Evolutionary conservation across 2,797 vertebrate genomes (phyloP).

Genomic region (Peromyscus nudipes): DNA sequence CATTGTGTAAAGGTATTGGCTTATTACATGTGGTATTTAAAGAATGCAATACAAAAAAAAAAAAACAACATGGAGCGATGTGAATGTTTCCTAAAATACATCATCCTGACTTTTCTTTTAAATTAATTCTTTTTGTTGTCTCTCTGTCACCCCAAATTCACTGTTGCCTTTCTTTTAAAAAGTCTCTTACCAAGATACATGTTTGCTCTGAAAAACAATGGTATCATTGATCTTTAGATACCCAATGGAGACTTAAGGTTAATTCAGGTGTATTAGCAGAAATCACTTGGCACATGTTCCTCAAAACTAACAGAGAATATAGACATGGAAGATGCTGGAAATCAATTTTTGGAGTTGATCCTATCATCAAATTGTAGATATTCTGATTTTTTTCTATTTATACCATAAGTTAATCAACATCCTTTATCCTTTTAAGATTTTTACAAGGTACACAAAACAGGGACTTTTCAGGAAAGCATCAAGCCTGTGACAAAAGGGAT

Average conservation of each 20-base stretch:
- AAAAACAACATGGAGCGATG: background rate
- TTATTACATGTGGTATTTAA: background rate
- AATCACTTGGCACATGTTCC: conserved; percentile 15
- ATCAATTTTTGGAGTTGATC: conserved; percentile 32
- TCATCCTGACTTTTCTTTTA: conserved; percentile 14
- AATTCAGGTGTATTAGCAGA: conserved; percentile 68
- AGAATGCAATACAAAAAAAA: background rate
- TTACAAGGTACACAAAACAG: background rate
- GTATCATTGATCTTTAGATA: conserved; percentile 66
- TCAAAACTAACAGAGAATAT: background rate
- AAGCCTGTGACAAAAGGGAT: background rate
- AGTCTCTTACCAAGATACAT: conserved; percentile 22
- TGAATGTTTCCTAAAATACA: background rate
- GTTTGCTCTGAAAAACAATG: conserved; percentile 56
- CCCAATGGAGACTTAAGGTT: conserved; percentile 31
- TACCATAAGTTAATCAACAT: background rate
- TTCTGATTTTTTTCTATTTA: conserved; percentile 29
- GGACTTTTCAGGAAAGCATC: conserved; percentile 29
- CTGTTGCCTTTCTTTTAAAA: conserved; percentile 46
- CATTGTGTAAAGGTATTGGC: background rate
- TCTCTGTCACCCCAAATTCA: conserved; percentile 22
- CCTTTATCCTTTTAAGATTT: conserved; percentile 39
- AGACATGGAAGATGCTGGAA: background rate
- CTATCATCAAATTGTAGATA: background rate
- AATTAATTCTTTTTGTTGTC: background rate